phyloP scores from a whole-genome alignment of 2,888 invertebrate species.

The Macaria notata region DNA sequence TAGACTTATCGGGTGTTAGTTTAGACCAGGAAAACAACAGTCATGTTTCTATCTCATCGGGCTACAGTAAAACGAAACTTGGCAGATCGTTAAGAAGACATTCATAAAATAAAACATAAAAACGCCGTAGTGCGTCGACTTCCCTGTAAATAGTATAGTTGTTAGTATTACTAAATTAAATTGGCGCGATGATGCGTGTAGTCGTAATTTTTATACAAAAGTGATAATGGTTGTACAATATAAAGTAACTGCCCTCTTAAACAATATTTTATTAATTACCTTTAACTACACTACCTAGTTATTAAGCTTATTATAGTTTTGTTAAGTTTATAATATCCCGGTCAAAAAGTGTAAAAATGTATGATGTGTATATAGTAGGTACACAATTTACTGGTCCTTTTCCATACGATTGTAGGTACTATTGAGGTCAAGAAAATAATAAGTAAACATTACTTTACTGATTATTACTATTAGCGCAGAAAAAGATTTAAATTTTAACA shows the following conservation, averaged over 20 bases:
- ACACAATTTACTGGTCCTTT: no score
- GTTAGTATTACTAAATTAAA: constrained; percentile 79
- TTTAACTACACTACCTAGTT: no score
- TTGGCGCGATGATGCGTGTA: constrained; percentile 67
- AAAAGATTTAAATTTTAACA: no score
- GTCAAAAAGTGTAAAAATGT: no score
- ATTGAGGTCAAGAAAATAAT: no score
- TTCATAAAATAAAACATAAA: constrained; percentile 53
- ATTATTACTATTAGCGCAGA: no score
- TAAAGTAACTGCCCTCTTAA: constrained; percentile 63
- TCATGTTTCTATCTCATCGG: constrained; percentile 74
- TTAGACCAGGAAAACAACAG: constrained; percentile 64
- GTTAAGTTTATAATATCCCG: no score
- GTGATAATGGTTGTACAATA: constrained; percentile 80
- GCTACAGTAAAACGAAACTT: constrained; percentile 79
- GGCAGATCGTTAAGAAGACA: constrained; percentile 73
- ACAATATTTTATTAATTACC: constrained; percentile 34
- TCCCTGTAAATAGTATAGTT: constrained; percentile 76
- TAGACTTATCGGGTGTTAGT: constrained; percentile 72
- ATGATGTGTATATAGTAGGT: no score
- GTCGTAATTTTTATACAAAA: constrained; percentile 71
- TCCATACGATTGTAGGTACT: no score
- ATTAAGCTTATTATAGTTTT: no score
- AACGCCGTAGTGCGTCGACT: constrained; percentile 47
- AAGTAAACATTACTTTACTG: no score